A percentile compares a stretch with the other conserved stretches of the same genome.
These are phyloP conservation scores for Gracilinanus agilis DNA, from an alignment of 2,113 vertebrate species.

Conservation along the genomic window DNA sequence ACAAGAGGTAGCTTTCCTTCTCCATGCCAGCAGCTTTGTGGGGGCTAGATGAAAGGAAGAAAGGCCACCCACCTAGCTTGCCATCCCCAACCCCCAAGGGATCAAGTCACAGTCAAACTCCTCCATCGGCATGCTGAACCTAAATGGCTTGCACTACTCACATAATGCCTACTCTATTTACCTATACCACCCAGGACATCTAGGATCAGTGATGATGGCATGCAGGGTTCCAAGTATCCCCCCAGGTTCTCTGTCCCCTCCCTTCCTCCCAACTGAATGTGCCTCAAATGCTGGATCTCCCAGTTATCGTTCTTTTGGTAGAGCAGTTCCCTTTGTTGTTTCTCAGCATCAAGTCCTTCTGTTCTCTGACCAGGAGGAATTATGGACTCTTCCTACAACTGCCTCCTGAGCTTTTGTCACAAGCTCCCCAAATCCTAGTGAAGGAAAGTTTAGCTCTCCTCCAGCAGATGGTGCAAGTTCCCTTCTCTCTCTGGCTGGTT, in stretches of 20 bases:
- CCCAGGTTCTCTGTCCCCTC: neutral
- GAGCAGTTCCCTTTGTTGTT: neutral
- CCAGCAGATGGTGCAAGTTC: neutral
- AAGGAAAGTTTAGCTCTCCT: neutral
- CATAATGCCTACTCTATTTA: neutral
- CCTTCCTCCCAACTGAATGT: neutral
- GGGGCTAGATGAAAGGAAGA: too few relatives aligned
- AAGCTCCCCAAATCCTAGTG: neutral
- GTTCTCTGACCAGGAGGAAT: neutral
- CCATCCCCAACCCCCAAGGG: neutral
- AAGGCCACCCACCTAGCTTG: neutral
- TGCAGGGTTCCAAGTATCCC: neutral
- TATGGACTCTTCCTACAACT: neutral
- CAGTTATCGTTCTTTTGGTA: neutral
- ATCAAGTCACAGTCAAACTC: neutral
- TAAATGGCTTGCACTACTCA: neutral
- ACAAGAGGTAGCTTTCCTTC: neutral
- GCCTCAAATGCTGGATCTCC: neutral
- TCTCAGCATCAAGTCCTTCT: neutral
- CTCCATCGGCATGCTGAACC: neutral
- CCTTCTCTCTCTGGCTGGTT: neutral
- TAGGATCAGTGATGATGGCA: neutral
- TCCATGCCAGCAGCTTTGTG: neutral
- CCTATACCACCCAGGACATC: neutral
- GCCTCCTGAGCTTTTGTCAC: neutral